A percentile compares a stretch with the other conserved stretches of the same genome.
phyloP scores from a whole-genome alignment of 2,797 vertebrate species.

The Centropyge bicolor region DNA sequence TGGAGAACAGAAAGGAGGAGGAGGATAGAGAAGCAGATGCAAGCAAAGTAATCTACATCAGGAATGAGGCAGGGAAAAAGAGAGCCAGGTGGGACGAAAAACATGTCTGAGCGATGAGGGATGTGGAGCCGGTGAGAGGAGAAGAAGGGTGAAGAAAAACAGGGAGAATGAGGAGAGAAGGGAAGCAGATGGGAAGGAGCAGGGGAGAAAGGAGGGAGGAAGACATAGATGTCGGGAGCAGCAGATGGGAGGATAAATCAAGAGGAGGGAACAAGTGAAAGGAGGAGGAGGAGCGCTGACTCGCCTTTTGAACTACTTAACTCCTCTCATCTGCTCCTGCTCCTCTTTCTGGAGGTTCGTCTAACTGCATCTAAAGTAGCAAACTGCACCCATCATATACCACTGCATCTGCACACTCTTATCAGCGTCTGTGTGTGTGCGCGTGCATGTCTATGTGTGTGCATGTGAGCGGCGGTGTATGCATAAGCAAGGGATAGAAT shows the following conservation, averaged over 20 bases:
- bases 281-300: slow-evolving; percentile 44
- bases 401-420: slow-evolving; percentile 16
- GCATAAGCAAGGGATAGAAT: slow-evolving; percentile 1
- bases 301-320: slow-evolving; percentile 54
- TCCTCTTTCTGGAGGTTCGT: slow-evolving; percentile 38
- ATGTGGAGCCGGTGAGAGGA: slow-evolving; percentile 21
- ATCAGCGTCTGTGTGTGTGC: slow-evolving; percentile 8
- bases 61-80: slow-evolving; percentile 17
- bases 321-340: slow-evolving; percentile 54
- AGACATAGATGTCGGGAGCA: slow-evolving; percentile 44
- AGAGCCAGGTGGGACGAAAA: slow-evolving; percentile 28
- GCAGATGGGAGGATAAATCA: slow-evolving; percentile 66
- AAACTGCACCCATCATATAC: slow-evolving; percentile 62
- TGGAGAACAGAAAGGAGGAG: slow-evolving; percentile 15
- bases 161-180: not conserved
- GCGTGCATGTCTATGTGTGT: slow-evolving; percentile 7
- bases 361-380: slow-evolving; percentile 56
- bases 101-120: slow-evolving; percentile 19
- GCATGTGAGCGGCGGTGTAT: not conserved
- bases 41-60: slow-evolving; percentile 47
- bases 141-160: slow-evolving; percentile 7
- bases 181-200: slow-evolving; percentile 8
- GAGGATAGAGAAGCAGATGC: slow-evolving; percentile 33
- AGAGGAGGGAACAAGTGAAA: slow-evolving; percentile 37
- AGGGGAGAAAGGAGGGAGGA: slow-evolving; percentile 8